A percentile compares a stretch with the other conserved stretches of the same genome.
phyloP scores from a whole-genome alignment of 2,797 vertebrate species.

The Lagodon rhomboides region DNA sequence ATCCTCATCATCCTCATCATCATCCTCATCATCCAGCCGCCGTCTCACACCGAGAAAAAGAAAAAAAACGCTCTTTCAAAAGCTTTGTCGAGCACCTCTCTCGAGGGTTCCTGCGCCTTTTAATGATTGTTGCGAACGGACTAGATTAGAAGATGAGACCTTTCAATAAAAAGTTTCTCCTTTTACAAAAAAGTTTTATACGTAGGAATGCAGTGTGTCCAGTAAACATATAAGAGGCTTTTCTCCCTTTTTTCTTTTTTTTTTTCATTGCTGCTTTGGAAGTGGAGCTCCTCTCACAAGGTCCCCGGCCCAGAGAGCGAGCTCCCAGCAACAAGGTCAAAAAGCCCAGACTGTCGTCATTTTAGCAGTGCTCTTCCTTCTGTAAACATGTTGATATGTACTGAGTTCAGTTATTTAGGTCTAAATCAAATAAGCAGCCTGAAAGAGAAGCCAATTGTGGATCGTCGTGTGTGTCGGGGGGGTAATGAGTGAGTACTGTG shows the following conservation, averaged over 20 bases:
- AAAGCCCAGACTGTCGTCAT: conserved; percentile 66
- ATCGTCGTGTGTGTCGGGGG: neutral
- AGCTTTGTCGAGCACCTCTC: conserved; percentile 51
- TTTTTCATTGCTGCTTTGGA: conserved; percentile 67
- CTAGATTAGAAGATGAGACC: conserved; percentile 63
- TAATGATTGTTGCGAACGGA: conserved; percentile 64
- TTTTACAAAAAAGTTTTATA: conserved; percentile 75
- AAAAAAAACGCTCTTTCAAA: conserved; percentile 61
- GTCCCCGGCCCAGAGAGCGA: conserved; percentile 58
- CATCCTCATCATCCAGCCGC: neutral
- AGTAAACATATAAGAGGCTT: conserved; percentile 81
- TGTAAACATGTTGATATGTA: conserved; percentile 85
- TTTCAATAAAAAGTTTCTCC: conserved; percentile 78
- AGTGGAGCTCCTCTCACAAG: conserved; percentile 60
- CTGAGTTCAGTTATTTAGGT: conserved; percentile 59
- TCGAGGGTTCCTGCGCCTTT: conserved; percentile 62
- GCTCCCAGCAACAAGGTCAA: conserved; percentile 63
- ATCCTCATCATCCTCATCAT: neutral
- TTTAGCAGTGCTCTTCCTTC: conserved; percentile 77
- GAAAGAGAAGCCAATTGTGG: conserved; percentile 65
- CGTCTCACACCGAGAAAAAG: conserved; percentile 19
- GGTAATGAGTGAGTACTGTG: conserved; percentile 39
- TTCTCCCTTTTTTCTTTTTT: conserved; percentile 25
- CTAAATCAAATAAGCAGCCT: conserved; percentile 68
- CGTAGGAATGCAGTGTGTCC: conserved; percentile 81